Conservation (phyloP, 1,140 invertebrate genomes). For the Ips nitidus region DNA sequence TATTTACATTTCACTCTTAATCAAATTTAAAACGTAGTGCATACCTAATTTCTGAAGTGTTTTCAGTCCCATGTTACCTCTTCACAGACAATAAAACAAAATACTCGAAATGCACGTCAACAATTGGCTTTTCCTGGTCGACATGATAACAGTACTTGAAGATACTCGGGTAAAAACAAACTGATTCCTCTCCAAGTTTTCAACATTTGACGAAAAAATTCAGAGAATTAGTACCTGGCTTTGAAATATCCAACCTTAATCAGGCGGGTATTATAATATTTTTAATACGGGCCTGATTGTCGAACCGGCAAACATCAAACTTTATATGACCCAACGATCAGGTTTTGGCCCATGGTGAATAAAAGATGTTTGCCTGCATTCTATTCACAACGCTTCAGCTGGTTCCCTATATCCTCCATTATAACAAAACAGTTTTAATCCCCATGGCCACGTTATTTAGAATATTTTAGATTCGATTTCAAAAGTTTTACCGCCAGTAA, state of each 20-base stretch:
- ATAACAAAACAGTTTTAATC: background rate
- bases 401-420: constrained; percentile 43
- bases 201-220: too few relatives aligned
- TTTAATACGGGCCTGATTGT: constrained; percentile 14
- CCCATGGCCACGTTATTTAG: background rate
- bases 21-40: too few relatives aligned
- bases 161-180: too few relatives aligned
- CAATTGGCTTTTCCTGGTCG: too few relatives aligned
- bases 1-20: too few relatives aligned
- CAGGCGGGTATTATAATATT: background rate
- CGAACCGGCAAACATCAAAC: constrained; percentile 15
- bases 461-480: background rate
- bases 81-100: too few relatives aligned
- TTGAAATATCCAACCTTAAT: background rate
- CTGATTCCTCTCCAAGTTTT: too few relatives aligned
- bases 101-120: too few relatives aligned
- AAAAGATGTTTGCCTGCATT: constrained; percentile 47
- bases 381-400: constrained; percentile 46
- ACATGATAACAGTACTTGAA: too few relatives aligned
- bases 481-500: background rate
- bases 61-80: too few relatives aligned
- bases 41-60: too few relatives aligned
- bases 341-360: constrained; percentile 35
- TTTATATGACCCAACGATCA: constrained; percentile 33
- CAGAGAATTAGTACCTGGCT: too few relatives aligned